Base-by-base conservation (phyloP, 2,888 invertebrate species). In the Aporophyla lueneburgensis region DNA sequence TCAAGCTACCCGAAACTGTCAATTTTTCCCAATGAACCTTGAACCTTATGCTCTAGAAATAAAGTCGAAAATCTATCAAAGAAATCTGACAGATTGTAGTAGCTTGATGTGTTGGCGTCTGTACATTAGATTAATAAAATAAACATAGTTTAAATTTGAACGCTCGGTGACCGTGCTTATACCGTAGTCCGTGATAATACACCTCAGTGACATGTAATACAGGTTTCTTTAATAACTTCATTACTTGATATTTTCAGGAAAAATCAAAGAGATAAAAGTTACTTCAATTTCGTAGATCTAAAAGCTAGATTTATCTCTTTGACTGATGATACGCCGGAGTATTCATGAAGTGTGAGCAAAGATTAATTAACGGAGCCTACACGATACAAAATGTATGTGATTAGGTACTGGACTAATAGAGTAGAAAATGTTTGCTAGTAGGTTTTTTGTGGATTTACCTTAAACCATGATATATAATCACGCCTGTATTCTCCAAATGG, bases 261-360 rank as follows among this genome's bases (percentile, higher is more conserved):
- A 61, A n/a, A 5, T 16, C 40, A 19, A 2, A 19, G n/a, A 33
- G 3, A 65, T 0, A 27, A 9, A n/a, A 14, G 4, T 6, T 40
- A 6, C 21, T 21, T 33, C 49, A 19, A 46, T 27, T 43, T 49
- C 43, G 46, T 24, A 53, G 16, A 49, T 58, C 43, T 73, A 76
- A 68, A 68, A 40, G 9, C 24, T 59, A 59, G 46, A 76, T 76
- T 53, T 59, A 59, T 76, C 53, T 76, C 76, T 59, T 53, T 76
- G 76, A 67, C 24, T 66, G 51, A 66, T 51, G 51, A 46, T 53
- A 65, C 43, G 65, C 27, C n/a, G 58, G 10, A 24, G 49, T 21
- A 65, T 51, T 58, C 19, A 58, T 10, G 56, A 46, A 43, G 51
- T 58, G n/a, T 66, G 27, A 51, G n/a, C 67, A 59, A 65, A 59